A percentile compares a stretch with the other conserved stretches of the same genome.
These are phyloP conservation scores for Caenorhabditis japonica DNA, from an alignment of 2,888 invertebrate genomes.

Conservation along the genomic window DNA sequence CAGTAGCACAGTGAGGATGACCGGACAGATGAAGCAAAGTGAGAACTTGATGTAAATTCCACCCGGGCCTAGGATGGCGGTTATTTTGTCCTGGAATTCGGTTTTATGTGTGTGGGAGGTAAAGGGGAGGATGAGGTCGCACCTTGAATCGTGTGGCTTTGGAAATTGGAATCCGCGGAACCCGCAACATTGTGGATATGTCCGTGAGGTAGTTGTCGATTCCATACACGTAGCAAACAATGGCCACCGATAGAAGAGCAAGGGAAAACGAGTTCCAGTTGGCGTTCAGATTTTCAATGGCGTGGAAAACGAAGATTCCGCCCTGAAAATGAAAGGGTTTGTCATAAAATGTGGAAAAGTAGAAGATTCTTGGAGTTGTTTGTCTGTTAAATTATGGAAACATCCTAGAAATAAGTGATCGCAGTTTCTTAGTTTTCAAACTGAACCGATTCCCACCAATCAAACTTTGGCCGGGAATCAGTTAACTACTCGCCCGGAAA, in stretches of 20 bases:
- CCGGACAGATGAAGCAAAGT: constrained; percentile 70
- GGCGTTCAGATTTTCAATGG: constrained; percentile 75
- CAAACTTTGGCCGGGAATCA: too few relatives aligned
- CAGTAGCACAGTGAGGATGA: constrained; percentile 63
- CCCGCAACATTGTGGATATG: constrained; percentile 64
- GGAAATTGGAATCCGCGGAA: constrained; percentile 43
- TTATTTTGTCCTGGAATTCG: constrained; percentile 43
- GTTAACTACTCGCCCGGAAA: too few relatives aligned
- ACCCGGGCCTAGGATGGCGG: constrained; percentile 67
- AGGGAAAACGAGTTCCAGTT: constrained; percentile 75
- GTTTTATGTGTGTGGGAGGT: background rate
- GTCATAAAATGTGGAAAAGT: background rate
- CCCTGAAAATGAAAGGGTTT: constrained; percentile 54
- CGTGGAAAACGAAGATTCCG: constrained; percentile 75
- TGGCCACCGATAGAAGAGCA: constrained; percentile 65
- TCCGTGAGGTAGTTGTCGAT: constrained; percentile 73
- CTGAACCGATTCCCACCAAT: too few relatives aligned
- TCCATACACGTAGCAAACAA: constrained; percentile 74
- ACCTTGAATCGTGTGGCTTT: constrained; percentile 45
- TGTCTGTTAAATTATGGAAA: too few relatives aligned
- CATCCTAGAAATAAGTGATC: too few relatives aligned
- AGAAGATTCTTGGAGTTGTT: too few relatives aligned
- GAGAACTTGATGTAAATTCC: constrained; percentile 73
- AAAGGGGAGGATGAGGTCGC: too few relatives aligned
- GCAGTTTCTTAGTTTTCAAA: too few relatives aligned